Evolutionary conservation across 2,113 vertebrate species (phyloP).

Genomic region (Dicrurus megarhynchus): DNA sequence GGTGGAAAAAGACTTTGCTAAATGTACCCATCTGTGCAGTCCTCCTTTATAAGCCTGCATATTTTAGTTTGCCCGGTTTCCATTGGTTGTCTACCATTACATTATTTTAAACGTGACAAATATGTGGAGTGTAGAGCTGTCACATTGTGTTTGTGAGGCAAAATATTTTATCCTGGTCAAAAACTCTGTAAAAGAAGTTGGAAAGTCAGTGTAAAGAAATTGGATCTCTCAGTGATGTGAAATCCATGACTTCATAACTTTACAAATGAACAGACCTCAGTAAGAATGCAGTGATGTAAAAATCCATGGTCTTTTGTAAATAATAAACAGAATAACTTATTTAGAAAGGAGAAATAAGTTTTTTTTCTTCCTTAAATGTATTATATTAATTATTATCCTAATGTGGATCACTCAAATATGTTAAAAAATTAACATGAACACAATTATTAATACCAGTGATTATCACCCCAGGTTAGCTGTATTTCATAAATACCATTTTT

Average conservation of each 20-base stretch:
- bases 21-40: not conserved
- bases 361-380: not conserved
- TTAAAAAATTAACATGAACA: not conserved
- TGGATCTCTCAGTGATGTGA: not conserved
- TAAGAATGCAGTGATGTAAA: conserved; percentile 19
- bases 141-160: not conserved
- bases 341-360: not conserved
- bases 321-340: not conserved
- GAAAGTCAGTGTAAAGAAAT: not conserved
- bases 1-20: not conserved
- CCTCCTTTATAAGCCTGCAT: not conserved
- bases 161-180: not conserved
- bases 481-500: not conserved
- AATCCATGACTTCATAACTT: not conserved
- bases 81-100: not conserved
- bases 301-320: not conserved
- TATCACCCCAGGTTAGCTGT: not conserved
- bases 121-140: not conserved
- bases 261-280: not conserved
- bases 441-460: not conserved
- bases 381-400: not conserved
- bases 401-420: not conserved
- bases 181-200: not conserved
- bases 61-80: not conserved
- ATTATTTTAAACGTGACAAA: not conserved